Base-by-base conservation (phyloP, 2,888 invertebrate species). In the Dione vanillae region DNA sequence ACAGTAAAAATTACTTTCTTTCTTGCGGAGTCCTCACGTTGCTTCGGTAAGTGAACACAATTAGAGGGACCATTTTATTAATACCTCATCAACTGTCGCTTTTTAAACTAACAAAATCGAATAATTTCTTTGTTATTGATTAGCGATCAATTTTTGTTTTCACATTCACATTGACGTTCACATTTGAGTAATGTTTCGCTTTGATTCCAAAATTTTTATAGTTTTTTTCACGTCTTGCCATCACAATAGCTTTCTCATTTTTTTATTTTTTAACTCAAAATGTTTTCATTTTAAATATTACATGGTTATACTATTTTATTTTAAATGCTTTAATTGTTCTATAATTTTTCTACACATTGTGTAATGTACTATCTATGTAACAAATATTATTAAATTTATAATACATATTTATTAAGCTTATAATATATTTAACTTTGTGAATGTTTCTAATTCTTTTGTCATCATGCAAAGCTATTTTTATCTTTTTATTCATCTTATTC, bases 1-100 rank as follows among this genome's bases (percentile, higher is more conserved):
- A 92, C 92, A 91, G 91, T 93, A 89, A 91, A 92, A 83, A 89
- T 92, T 92, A 90, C 85, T 92, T 93, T 92, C 85, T 92, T 93
- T 93, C 92, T 93, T 93, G 93, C 93, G 93, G 93, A 93, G 93
- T 91, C 92, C 92, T 92, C 92, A 90, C 91, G 89, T 92, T 92
- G 90, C 86, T 82, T 92, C 92, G 93, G 93, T 93, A 90, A 93
- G 93, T 93, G 90, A 90, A 91, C 88, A 88, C 86, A 85, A 85
- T 89, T 87, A 78, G 81, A 85, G 82, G 76, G 82, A 80, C 79
- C 77, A 81, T 88, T 87, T 87, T 84, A 66, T 69, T 76, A 76
- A 66, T 67, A 82, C 83, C 79, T 85, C 83, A 80, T 86, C 84
- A 84, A 86, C 37, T 86, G 83, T 86, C 80, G 91, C 91, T 92